Evolutionary conservation across 2,113 vertebrate species (phyloP).

Genomic region (Tamias sibiricus): DNA sequence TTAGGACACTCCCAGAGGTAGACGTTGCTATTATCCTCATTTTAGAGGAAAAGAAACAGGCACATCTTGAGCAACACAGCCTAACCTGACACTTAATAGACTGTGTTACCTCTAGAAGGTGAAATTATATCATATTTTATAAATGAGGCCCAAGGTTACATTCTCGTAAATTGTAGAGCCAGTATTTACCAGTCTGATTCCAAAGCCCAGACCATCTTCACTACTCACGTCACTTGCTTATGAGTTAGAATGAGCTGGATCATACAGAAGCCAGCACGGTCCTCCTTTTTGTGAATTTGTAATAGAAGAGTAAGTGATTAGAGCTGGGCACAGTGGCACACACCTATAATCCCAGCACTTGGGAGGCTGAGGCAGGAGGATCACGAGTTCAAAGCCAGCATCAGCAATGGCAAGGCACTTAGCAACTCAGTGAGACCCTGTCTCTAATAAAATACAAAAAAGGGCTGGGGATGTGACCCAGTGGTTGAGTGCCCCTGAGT

Average conservation of each 20-base stretch:
- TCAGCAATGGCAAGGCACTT: too few species aligned
- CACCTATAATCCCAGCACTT: too few species aligned
- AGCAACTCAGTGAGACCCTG: too few species aligned
- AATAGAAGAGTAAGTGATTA: slow-evolving; percentile 1
- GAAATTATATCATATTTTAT: background rate
- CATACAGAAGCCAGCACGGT: background rate
- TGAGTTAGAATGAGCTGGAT: background rate
- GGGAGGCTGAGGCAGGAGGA: too few species aligned
- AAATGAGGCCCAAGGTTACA: background rate
- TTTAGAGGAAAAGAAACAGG: background rate
- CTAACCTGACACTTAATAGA: background rate
- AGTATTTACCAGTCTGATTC: background rate
- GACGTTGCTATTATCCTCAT: background rate
- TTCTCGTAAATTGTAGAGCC: background rate
- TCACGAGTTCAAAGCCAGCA: too few species aligned
- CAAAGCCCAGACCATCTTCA: background rate
- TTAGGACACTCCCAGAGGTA: background rate
- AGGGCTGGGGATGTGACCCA: too few species aligned
- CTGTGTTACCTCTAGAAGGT: background rate
- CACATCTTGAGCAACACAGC: background rate
- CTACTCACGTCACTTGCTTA: background rate
- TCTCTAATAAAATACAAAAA: too few species aligned
- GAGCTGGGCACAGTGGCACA: too few species aligned
- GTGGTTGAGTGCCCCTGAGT: too few species aligned
- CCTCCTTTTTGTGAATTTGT: background rate